Percentiles rank a stretch among this genome's conserved stretches.
Evolutionary conservation across 2,797 vertebrate genomes (phyloP).

Genomic region (Austrolebias charrua): DNA sequence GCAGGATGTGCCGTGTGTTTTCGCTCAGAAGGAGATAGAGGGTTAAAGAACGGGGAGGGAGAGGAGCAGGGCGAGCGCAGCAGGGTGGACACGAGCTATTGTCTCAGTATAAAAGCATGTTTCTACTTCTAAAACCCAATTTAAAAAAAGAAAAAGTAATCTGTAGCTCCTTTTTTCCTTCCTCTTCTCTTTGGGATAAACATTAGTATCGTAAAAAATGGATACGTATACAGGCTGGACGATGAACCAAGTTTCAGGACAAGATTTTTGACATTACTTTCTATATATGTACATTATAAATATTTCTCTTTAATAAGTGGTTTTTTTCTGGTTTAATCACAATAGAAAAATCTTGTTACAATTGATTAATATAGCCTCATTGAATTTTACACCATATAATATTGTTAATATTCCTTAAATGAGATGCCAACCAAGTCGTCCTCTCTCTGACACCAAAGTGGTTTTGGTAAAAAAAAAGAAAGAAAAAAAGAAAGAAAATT

Average conservation of each 20-base stretch:
- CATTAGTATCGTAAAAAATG: constrained; percentile 49
- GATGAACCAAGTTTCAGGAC: constrained; percentile 41
- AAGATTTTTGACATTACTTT: constrained; percentile 18
- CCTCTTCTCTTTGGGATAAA: constrained; percentile 64
- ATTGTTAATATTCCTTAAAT: constrained; percentile 53
- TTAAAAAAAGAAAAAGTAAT: constrained; percentile 73
- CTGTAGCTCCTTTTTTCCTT: constrained; percentile 72
- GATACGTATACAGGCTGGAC: constrained; percentile 39
- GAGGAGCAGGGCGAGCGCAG: constrained; percentile 69
- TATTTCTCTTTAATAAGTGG: neutral
- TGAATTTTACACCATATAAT: constrained; percentile 41
- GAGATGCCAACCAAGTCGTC: constrained; percentile 27
- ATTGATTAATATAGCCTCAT: constrained; percentile 43
- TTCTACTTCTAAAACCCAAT: constrained; percentile 71
- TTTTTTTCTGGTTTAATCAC: constrained; percentile 32
- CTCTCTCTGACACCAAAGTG: constrained; percentile 19
- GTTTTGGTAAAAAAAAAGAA: constrained; percentile 43
- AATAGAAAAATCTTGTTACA: constrained; percentile 50
- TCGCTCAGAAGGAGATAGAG: constrained; percentile 74
- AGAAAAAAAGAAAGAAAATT: too few species aligned
- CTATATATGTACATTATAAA: neutral
- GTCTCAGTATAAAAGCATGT: constrained; percentile 75
- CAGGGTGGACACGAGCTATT: constrained; percentile 73
- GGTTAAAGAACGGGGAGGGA: constrained; percentile 58
- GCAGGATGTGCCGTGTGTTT: constrained; percentile 82